Conservation (phyloP, 2,113 vertebrate species). For the Rallus limicola region DNA sequence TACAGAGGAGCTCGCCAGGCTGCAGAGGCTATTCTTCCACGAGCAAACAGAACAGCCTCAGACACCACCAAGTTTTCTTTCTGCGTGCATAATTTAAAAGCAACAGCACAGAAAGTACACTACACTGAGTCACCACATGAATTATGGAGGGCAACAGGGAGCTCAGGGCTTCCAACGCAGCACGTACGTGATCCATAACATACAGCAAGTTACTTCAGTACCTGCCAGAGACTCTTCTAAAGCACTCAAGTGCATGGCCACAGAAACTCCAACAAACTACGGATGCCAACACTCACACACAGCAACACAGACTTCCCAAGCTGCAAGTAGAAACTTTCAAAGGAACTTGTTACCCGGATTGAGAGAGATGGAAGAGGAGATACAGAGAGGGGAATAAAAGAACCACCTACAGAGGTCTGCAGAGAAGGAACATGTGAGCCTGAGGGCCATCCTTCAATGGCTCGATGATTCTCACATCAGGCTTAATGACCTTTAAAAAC, state of each 20-base stretch:
- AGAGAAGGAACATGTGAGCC: neutral
- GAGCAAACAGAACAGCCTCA: neutral
- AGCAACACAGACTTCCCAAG: neutral
- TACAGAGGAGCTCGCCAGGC: neutral
- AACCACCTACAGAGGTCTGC: neutral
- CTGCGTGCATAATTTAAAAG: constrained; percentile 65
- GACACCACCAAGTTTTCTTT: constrained; percentile 23
- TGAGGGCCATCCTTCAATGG: neutral
- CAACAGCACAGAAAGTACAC: constrained; percentile 37
- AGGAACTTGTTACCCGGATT: neutral
- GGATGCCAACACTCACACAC: neutral
- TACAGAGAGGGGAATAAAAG: neutral
- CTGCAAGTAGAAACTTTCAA: neutral
- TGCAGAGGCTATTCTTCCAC: neutral
- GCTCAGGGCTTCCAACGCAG: neutral
- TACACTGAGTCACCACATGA: constrained; percentile 45
- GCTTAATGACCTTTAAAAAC: neutral
- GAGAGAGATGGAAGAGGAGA: neutral
- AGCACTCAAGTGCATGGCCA: neutral
- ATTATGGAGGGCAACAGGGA: constrained; percentile 43
- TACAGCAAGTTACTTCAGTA: constrained; percentile 10
- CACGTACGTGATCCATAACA: neutral
- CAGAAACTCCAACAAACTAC: neutral
- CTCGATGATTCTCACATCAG: neutral
- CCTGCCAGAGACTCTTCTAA: neutral